Percentiles rank a stretch among this genome's conserved stretches.
phyloP scores from a whole-genome alignment of 2,888 invertebrate genomes.

The Arge pagana region DNA sequence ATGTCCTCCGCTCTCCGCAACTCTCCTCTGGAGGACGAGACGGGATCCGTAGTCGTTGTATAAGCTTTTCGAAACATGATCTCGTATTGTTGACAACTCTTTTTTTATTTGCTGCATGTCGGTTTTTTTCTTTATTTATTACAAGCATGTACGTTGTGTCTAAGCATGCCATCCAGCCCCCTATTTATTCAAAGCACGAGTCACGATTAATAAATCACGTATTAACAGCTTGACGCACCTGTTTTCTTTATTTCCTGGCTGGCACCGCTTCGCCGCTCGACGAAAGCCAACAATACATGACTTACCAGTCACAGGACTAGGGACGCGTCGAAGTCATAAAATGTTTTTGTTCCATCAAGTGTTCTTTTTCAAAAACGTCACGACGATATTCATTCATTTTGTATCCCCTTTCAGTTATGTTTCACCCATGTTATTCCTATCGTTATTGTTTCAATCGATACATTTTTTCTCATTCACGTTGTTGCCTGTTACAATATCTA shows the following conservation, averaged over 20 bases:
- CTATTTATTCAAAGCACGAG: constrained; percentile 55
- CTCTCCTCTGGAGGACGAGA: constrained; percentile 54
- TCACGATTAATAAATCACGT: constrained; percentile 55
- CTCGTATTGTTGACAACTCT: constrained; percentile 12
- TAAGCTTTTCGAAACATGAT: constrained; percentile 29
- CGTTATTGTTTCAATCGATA: too few species aligned
- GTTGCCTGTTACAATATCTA: too few species aligned
- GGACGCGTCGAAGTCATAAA: too few species aligned
- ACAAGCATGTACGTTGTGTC: constrained; percentile 49
- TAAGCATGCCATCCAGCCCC: constrained; percentile 46
- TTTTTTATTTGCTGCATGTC: constrained; percentile 31
- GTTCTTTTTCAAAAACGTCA: too few species aligned
- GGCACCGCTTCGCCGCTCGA: constrained; percentile 40
- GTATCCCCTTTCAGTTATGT: not conserved
- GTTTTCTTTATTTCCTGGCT: constrained; percentile 51
- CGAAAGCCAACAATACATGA: constrained; percentile 23
- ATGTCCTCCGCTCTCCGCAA: constrained; percentile 53
- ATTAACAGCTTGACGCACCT: constrained; percentile 55
- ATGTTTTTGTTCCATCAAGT: too few species aligned
- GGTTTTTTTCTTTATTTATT: constrained; percentile 48
- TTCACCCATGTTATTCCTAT: constrained; percentile 5
- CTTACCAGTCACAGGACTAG: too few species aligned
- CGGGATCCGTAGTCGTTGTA: constrained; percentile 58
- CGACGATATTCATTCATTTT: too few species aligned
- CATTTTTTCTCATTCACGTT: too few species aligned